These are phyloP conservation scores for Epistrophella euchroma DNA, from an alignment of 2,888 invertebrate genomes.

Conservation along the genomic window DNA sequence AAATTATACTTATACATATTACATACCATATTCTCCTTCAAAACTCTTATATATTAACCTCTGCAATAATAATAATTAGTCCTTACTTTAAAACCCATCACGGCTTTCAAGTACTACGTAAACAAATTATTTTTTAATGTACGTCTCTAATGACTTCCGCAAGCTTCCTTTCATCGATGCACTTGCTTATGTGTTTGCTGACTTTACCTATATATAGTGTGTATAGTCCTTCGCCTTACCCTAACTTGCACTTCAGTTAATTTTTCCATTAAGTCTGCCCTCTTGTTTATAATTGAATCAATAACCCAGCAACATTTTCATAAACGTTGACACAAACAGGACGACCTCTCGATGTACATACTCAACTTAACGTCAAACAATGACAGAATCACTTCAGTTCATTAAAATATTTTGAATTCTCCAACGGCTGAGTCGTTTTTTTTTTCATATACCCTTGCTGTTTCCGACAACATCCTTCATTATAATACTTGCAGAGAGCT, in stretches of 20 bases:
- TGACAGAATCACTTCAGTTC: conserved; percentile 73
- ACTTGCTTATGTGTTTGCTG: neutral
- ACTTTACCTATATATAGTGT: conserved; percentile 17
- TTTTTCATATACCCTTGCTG: conserved; percentile 36
- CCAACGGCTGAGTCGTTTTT: conserved; percentile 54
- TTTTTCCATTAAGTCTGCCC: conserved; percentile 74
- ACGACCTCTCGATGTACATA: conserved; percentile 59
- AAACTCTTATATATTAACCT: conserved; percentile 27
- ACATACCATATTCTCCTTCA: neutral
- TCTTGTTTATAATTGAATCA: conserved; percentile 73
- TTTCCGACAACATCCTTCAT: conserved; percentile 53
- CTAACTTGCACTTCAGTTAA: conserved; percentile 72
- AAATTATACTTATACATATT: neutral
- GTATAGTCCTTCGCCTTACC: conserved; percentile 43
- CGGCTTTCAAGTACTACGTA: conserved; percentile 66
- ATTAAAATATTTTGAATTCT: conserved; percentile 75
- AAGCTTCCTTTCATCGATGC: conserved; percentile 57
- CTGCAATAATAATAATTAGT: conserved; percentile 12
- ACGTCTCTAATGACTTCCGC: conserved; percentile 70
- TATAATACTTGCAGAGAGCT: conserved; percentile 34
- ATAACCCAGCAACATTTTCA: conserved; percentile 54
- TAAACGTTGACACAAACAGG: conserved; percentile 31
- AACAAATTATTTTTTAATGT: conserved; percentile 74
- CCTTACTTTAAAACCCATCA: conserved; percentile 50
- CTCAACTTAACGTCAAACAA: conserved; percentile 70